A percentile compares a stretch with the other conserved stretches of the same genome.
Evolutionary conservation across 2,888 invertebrate genomes (phyloP).

Genomic region (Sylvicola fuscatus): DNA sequence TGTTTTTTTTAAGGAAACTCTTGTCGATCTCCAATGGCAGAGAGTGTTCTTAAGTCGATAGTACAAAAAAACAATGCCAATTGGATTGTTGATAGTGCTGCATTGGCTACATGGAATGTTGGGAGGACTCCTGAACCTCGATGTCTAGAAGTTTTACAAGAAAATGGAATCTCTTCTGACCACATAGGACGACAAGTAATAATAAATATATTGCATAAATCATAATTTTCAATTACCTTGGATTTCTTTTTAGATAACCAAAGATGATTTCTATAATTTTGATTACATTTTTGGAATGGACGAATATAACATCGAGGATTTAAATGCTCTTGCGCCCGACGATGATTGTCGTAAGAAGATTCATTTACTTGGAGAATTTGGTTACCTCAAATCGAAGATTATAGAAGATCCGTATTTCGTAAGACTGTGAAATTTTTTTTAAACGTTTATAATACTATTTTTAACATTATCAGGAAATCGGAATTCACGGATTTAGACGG

Average conservation of each 20-base stretch:
- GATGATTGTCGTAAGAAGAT: constrained; percentile 41
- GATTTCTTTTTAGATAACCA: constrained; percentile 35
- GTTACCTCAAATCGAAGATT: constrained; percentile 52
- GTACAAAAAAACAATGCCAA: constrained; percentile 22
- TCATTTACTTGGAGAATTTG: constrained; percentile 59
- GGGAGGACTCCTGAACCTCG: constrained; percentile 55
- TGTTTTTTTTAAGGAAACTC: constrained; percentile 51
- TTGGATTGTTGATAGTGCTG: constrained; percentile 83
- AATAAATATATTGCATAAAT: not conserved
- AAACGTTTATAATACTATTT: not conserved
- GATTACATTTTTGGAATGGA: constrained; percentile 93
- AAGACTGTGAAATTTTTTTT: constrained; percentile 16
- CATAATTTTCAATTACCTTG: constrained; percentile 1
- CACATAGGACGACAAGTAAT: constrained; percentile 39
- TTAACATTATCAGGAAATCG: constrained; percentile 12
- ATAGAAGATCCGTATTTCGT: constrained; percentile 86
- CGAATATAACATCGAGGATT: constrained; percentile 49
- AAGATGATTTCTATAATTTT: constrained; percentile 52
- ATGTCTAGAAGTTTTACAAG: constrained; percentile 32
- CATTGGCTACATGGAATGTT: constrained; percentile 65
- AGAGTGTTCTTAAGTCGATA: constrained; percentile 49
- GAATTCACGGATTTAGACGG: constrained; percentile 15
- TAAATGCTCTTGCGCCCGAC: constrained; percentile 36
- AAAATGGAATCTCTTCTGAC: constrained; percentile 35
- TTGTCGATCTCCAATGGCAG: constrained; percentile 88